Base-by-base conservation (phyloP, 2,797 vertebrate genomes). In the Danionella dracula region DNA sequence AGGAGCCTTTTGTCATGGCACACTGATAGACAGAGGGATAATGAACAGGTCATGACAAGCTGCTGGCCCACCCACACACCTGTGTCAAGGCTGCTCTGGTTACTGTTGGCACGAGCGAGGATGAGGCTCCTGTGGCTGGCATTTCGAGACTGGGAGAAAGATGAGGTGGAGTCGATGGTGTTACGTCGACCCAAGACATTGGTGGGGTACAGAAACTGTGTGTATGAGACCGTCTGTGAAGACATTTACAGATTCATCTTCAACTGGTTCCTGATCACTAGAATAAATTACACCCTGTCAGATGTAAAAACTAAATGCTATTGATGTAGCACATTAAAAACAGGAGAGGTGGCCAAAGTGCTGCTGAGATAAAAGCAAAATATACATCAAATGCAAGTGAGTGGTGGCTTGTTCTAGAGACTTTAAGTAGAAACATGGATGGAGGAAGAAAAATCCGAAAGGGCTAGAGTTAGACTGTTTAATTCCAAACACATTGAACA, bases 101-200 rank as follows among this genome's bases (percentile, higher is more conserved):
- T 93, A 87, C 96, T 98, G 90, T 94, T 95, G 70, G 92, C 91
- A 53, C 96, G 90, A 54, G 90, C 94, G 80, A 97, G 78, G 75
- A 91, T 94, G 76, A 98, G 93, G 87, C 93, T 99, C 76, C 96
- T 93, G 81, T 98, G 95, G 89, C 95, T 97, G 83, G 94, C 87
- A 63, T 93, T 95, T 16, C 95, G 94, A 41, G 92, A 93, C 40
- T 98, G 95, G 63, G 92, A 93, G 82, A 97, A 94, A 76, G 95
- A 98, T 1, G 94, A 93, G 9, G 93, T 96, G 84, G 97, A 99
- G 83, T 99, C 97, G 76, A 98, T 93, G 1, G 96, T 99, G 83
- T 96, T 98, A 64, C 97, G 91, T 21, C 97, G 91, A n/a, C 92
- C 94, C 45, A 99, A 89, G 74, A 91, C 94, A 44, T 98, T 95